phyloP scores from a whole-genome alignment of 2,888 invertebrate genomes.

The Deroplatys truncata region DNA sequence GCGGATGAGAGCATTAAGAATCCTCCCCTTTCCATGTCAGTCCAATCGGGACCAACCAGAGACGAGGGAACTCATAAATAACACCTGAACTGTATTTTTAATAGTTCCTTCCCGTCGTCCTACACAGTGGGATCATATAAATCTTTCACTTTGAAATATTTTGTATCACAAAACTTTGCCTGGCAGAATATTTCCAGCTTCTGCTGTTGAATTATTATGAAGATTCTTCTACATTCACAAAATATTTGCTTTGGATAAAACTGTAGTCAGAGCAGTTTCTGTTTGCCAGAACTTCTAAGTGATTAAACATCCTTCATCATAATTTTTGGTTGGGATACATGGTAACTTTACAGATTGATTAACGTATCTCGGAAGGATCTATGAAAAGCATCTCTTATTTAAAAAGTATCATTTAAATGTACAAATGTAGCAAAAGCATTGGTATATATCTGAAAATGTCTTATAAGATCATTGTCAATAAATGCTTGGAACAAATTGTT shows the following conservation, averaged over 20 bases:
- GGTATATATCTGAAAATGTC: too few relatives aligned
- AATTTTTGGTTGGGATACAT: too few relatives aligned
- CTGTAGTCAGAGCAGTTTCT: too few relatives aligned
- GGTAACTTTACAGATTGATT: too few relatives aligned
- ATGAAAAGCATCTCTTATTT: too few relatives aligned
- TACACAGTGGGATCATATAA: slow-evolving; percentile 4
- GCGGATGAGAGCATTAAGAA: neutral
- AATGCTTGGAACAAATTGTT: too few relatives aligned
- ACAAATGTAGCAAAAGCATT: too few relatives aligned
- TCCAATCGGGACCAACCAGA: neutral
- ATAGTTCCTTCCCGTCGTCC: neutral
- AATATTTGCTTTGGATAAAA: neutral
- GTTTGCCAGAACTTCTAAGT: too few relatives aligned
- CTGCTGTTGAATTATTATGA: neutral
- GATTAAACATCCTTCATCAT: too few relatives aligned
- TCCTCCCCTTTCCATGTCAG: neutral
- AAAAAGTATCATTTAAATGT: too few relatives aligned
- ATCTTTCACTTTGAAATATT: slow-evolving; percentile 2
- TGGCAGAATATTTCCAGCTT: neutral
- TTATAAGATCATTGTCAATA: too few relatives aligned
- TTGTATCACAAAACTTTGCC: neutral
- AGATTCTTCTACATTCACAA: neutral
- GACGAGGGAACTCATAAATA: neutral
- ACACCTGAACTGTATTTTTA: neutral
- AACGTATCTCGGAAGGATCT: too few relatives aligned